Evolutionary conservation across 2,113 vertebrate species (phyloP).

Genomic region (Verasper variegatus): DNA sequence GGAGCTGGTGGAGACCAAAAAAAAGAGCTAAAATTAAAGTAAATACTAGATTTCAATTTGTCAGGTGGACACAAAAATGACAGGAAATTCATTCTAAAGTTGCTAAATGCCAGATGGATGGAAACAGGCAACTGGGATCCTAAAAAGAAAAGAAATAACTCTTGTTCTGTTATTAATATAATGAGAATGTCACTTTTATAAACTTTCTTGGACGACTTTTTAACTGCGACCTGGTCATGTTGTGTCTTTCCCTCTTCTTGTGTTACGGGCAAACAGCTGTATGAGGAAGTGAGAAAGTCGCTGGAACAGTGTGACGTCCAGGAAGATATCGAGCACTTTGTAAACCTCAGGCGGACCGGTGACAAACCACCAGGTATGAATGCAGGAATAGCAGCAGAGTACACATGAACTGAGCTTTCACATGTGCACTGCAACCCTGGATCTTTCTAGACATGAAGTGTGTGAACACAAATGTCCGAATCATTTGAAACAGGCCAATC

Average conservation of each 20-base stretch:
- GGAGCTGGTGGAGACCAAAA: neutral
- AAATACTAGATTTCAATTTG: too few species aligned
- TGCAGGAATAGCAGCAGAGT: neutral
- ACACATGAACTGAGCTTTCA: neutral
- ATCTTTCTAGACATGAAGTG: too few species aligned
- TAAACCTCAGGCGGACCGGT: conserved; percentile 88
- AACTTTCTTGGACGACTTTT: too few species aligned
- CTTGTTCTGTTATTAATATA: too few species aligned
- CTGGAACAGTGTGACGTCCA: conserved; percentile 92
- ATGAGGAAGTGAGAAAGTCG: conserved; percentile 92
- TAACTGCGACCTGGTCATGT: neutral
- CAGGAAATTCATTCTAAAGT: neutral
- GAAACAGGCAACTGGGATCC: too few species aligned
- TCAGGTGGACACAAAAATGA: neutral
- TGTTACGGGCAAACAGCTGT: conserved; percentile 80
- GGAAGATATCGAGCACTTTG: conserved; percentile 92
- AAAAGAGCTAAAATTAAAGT: too few species aligned
- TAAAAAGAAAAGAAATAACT: neutral
- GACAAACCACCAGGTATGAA: conserved; percentile 88
- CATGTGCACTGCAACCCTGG: neutral
- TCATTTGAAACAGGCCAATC: too few species aligned
- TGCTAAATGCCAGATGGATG: neutral
- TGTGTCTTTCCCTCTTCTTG: neutral
- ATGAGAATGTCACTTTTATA: neutral
- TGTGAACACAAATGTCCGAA: too few species aligned